Percentiles rank a stretch among this genome's conserved stretches.
These are phyloP conservation scores for Cherax destructor DNA, from an alignment of 1,140 invertebrate species.

Conservation along the genomic window DNA sequence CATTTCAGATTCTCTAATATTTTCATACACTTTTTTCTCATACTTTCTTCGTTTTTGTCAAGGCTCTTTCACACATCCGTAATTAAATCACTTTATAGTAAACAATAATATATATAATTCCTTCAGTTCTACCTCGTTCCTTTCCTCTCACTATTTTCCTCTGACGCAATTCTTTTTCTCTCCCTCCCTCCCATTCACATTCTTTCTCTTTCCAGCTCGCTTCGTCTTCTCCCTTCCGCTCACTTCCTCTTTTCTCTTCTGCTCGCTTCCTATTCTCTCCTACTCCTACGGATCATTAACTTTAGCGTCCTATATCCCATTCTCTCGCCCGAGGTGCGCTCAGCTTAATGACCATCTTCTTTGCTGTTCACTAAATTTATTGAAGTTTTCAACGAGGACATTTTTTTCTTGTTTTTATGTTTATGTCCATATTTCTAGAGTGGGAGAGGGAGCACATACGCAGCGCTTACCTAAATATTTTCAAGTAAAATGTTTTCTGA, in stretches of 20 bases:
- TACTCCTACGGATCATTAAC: background rate
- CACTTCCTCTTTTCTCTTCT: background rate
- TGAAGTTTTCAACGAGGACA: background rate
- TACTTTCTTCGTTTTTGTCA: background rate
- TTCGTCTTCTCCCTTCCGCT: background rate
- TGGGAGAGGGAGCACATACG: no score
- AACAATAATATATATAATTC: no score
- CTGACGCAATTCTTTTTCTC: background rate
- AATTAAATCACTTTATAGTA: no score
- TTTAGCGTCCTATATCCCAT: background rate
- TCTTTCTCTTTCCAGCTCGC: background rate
- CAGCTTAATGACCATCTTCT: background rate
- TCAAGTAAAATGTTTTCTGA: no score
- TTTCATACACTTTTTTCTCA: background rate
- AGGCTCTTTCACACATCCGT: no score
- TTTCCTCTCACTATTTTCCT: no score
- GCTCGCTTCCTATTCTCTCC: background rate
- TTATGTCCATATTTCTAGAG: background rate
- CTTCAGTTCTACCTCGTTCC: no score
- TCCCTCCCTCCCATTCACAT: background rate
- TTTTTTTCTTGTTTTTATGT: background rate
- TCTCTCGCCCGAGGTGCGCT: background rate
- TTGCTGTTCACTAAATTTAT: background rate
- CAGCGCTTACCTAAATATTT: no score
- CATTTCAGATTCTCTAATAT: no score